Base-by-base conservation (phyloP, 2,113 vertebrate genomes). In the Nicator chloris region DNA sequence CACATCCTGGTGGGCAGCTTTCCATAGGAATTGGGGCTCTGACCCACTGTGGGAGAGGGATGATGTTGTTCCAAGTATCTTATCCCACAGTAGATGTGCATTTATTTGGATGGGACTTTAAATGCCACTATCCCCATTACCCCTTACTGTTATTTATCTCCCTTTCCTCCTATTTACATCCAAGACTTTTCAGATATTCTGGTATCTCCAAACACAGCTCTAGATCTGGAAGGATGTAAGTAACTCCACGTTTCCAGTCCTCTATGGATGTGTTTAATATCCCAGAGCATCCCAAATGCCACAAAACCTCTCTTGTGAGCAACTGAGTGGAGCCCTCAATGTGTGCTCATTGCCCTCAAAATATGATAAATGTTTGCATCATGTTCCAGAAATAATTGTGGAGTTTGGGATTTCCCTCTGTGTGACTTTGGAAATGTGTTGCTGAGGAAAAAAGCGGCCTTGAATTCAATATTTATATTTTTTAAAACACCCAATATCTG, bases 371-470 rank as follows among this genome's bases (percentile, higher is more conserved):
- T 9, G 1, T 66, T 59, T 24, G 8, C 21, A 47, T 37, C 8
- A 1, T 3, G 1, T 26, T 33, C 40, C 0, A 0, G 30, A 78
- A 70, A 11, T 27, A 37, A 59, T 19, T 66, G 35, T 17, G 47
- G 33, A 39, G 15, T n/a, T 27, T 72, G 27, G 13, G 27, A n/a
- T 71, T 75, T 27, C 13, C 8, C 33, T 65, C 39, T 42, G 8
- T 28, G 14, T 30, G 22, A 4, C 73, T 26, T 15, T 84, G 39
- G 33, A n/a, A 61, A 78, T 14, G 5, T 42, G 10, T 35, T 50
- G 21, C 8, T 40, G 37, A 66, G 33, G 20, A 44, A 49, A 39
- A 81, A 77, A 54, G 15, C 15, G 11, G 3, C 9, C 7, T 71
- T 4, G 6, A 80, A 17, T 31, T 51, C 5, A 65, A 15, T 27